These are phyloP conservation scores for Syrmaticus mikado DNA, from an alignment of 2,113 vertebrate species.

Conservation along the genomic window DNA sequence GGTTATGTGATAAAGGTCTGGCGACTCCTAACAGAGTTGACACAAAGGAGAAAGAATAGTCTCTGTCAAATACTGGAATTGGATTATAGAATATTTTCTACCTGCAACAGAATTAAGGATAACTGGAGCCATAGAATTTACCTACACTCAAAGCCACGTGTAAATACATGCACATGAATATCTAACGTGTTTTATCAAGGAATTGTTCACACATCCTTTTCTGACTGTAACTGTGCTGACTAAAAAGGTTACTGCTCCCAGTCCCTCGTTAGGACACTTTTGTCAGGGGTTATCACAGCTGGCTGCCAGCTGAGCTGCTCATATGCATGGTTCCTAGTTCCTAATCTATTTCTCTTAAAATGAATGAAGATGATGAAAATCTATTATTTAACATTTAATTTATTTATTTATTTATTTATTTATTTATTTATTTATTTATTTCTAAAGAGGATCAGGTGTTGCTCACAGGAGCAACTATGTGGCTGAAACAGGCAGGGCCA, in stretches of 20 bases:
- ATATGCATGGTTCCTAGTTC: background rate
- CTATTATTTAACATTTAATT: background rate
- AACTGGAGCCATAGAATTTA: background rate
- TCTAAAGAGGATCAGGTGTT: background rate
- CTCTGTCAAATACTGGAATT: background rate
- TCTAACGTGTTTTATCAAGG: background rate
- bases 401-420: too few relatives aligned
- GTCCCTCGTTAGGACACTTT: background rate
- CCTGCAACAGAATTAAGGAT: background rate
- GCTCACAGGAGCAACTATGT: background rate
- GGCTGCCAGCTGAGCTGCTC: background rate
- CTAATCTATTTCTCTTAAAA: background rate
- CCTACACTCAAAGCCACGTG: background rate
- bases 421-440: background rate
- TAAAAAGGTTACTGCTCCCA: background rate
- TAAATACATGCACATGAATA: background rate
- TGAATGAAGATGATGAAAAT: background rate
- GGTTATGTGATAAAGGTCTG: background rate
- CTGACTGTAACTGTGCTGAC: background rate
- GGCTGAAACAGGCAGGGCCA: background rate
- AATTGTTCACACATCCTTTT: background rate
- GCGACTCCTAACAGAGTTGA: background rate
- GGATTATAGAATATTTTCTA: background rate
- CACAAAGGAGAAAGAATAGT: background rate
- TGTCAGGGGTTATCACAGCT: background rate